phyloP scores from a whole-genome alignment of 2,797 vertebrate species.

The Gymnopithys bicolor region DNA sequence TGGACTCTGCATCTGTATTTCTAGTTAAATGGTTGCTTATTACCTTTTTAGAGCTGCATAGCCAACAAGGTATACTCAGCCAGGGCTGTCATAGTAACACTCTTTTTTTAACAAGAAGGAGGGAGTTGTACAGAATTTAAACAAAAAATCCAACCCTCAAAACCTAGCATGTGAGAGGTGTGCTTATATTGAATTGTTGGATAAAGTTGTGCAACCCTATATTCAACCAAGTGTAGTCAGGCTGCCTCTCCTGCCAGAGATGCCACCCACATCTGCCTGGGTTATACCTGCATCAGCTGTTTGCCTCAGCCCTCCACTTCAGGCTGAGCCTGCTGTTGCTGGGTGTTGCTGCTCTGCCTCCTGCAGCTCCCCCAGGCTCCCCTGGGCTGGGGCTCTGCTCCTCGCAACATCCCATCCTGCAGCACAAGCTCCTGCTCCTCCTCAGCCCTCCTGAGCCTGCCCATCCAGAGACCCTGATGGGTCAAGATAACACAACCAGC shows the following conservation, averaged over 20 bases:
- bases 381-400: background rate
- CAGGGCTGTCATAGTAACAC: background rate
- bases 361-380: background rate
- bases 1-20: background rate
- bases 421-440: background rate
- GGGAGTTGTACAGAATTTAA: background rate
- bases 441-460: background rate
- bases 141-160: background rate
- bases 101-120: background rate
- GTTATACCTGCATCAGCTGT: constrained; percentile 48
- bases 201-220: constrained; percentile 35
- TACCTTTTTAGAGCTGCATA: background rate
- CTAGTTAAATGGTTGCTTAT: background rate
- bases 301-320: background rate
- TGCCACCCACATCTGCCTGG: constrained; percentile 48
- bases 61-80: background rate
- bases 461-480: background rate
- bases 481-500: background rate
- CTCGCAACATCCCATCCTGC: background rate
- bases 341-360: background rate
- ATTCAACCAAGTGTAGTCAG: background rate
- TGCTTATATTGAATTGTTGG: constrained; percentile 9
- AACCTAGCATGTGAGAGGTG: background rate
- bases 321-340: constrained; percentile 16
- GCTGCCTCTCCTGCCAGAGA: constrained; percentile 35